Conservation (phyloP, 2,113 vertebrate genomes). For the Halichoeres trimaculatus region DNA sequence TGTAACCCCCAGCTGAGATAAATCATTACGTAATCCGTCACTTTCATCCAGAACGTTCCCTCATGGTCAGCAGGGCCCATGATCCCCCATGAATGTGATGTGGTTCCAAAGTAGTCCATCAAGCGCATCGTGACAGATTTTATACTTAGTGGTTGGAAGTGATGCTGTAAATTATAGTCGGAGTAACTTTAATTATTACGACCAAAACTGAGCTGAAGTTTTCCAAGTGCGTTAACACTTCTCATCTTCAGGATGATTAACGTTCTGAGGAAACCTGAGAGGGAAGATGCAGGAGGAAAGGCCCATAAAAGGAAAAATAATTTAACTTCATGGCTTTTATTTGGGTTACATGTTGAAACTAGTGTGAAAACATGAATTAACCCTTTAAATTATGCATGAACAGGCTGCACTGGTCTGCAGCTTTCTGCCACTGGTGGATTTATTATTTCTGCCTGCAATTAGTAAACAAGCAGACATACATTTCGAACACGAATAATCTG, state of each 20-base stretch:
- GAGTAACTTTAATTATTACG: conserved; percentile 52
- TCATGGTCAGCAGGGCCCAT: conserved; percentile 31
- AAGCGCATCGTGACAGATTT: conserved; percentile 29
- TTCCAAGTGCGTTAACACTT: too few relatives aligned
- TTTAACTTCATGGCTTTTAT: too few relatives aligned
- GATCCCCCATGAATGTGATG: conserved; percentile 26
- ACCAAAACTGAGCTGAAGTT: not conserved
- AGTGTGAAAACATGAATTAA: too few relatives aligned
- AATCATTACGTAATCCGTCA: conserved; percentile 60
- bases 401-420: too few relatives aligned
- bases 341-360: too few relatives aligned
- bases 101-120: conserved; percentile 36
- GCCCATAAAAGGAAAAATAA: too few relatives aligned
- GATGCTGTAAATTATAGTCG: conserved; percentile 36
- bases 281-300: too few relatives aligned
- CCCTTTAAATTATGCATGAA: too few relatives aligned
- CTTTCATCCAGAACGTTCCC: conserved; percentile 47
- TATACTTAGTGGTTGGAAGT: conserved; percentile 34
- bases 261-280: too few relatives aligned
- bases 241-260: not conserved
- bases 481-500: not conserved
- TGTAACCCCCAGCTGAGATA: conserved; percentile 35
- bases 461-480: not conserved
- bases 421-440: too few relatives aligned
- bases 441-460: too few relatives aligned